phyloP scores from a whole-genome alignment of 2,888 invertebrate species.

The Acanthosepion lycidas region DNA sequence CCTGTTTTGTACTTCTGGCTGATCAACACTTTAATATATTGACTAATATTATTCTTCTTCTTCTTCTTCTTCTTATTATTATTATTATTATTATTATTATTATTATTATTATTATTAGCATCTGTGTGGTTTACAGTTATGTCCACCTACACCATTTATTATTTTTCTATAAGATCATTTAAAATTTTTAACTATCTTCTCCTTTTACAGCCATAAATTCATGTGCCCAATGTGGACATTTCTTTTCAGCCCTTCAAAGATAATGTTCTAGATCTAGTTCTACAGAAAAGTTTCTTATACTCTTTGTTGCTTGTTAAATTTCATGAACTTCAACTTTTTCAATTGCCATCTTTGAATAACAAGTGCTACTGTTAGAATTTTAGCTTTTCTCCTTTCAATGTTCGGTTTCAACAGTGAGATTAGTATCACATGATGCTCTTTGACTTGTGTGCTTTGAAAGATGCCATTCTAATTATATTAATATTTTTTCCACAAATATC shows the following conservation, averaged over 20 bases:
- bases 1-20: background rate
- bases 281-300: conserved; percentile 4
- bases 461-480: background rate
- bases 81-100: too few relatives aligned
- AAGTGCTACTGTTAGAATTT: background rate
- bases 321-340: background rate
- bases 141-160: background rate
- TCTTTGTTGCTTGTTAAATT: background rate
- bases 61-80: background rate
- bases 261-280: background rate
- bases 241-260: background rate
- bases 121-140: background rate
- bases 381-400: background rate
- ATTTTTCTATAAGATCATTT: conserved; percentile 5
- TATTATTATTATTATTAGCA: conserved; percentile 18
- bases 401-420: background rate
- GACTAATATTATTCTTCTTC: background rate
- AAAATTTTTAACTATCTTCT: background rate
- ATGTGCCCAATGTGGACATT: background rate
- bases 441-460: background rate
- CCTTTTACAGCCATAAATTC: background rate
- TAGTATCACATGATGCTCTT: background rate
- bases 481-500: conserved; percentile 33
- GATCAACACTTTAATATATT: background rate
- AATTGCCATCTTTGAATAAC: background rate